Percentiles rank a stretch among this genome's conserved stretches.
phyloP scores from a whole-genome alignment of 1,140 invertebrate species.

The Proales similis region DNA sequence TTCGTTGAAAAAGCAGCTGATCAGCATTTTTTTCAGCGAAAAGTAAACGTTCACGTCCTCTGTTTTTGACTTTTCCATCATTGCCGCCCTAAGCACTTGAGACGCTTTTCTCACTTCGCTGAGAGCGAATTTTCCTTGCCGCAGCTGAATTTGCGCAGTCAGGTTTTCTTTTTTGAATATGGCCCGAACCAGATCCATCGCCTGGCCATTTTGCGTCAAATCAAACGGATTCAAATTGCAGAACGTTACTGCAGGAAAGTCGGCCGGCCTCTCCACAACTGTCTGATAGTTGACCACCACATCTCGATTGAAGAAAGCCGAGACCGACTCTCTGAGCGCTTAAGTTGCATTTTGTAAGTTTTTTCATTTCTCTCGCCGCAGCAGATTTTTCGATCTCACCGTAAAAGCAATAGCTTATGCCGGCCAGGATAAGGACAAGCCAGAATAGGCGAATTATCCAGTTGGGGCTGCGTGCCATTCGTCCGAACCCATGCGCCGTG shows the following conservation, averaged over 20 bases:
- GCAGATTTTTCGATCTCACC: background rate
- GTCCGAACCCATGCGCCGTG: constrained; percentile 14
- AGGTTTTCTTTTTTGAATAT: background rate
- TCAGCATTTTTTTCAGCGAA: constrained; percentile 7
- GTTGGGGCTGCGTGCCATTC: constrained; percentile 8
- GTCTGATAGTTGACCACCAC: constrained; percentile 13
- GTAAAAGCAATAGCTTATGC: constrained; percentile 21
- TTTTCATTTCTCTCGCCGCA: background rate
- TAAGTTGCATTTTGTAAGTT: background rate
- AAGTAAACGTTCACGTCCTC: background rate
- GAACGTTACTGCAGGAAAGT: constrained; percentile 28
- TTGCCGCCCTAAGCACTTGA: background rate
- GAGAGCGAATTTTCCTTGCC: background rate
- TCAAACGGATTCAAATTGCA: constrained; percentile 37
- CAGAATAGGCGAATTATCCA: constrained; percentile 19
- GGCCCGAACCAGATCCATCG: background rate
- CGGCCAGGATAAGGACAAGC: constrained; percentile 1
- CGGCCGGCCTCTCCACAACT: constrained; percentile 2
- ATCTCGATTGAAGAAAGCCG: background rate
- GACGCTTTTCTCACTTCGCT: background rate
- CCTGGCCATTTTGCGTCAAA: background rate
- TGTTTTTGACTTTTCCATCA: background rate
- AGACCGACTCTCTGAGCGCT: no score
- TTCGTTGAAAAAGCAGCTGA: constrained; percentile 31
- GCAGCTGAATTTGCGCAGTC: background rate